Conservation (phyloP, 2,797 vertebrate species). For the Buphagus erythrorhynchus region DNA sequence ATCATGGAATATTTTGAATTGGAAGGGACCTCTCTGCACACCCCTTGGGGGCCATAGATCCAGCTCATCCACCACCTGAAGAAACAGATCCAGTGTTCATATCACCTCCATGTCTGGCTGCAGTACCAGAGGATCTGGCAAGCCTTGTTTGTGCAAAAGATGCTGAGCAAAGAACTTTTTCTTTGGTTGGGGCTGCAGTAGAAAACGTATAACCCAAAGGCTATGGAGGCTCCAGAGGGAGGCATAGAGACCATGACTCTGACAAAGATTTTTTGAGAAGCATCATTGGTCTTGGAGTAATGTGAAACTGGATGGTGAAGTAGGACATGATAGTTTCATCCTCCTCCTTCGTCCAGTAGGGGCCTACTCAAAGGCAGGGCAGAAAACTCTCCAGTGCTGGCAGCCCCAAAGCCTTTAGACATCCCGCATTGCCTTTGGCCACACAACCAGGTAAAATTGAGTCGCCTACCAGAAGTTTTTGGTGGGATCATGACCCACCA, state of each 20-base stretch:
- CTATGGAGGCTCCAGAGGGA: not conserved
- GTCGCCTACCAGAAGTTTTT: not conserved
- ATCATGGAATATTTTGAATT: not conserved
- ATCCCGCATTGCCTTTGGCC: not conserved
- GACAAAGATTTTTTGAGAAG: not conserved
- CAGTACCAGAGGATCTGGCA: not conserved
- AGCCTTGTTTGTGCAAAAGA: not conserved
- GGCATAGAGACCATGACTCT: not conserved
- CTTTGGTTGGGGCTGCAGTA: not conserved
- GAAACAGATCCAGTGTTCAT: not conserved
- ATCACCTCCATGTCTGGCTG: not conserved
- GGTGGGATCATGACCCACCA: not conserved
- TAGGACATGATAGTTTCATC: not conserved
- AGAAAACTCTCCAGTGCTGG: not conserved
- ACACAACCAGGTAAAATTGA: not conserved
- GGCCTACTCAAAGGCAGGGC: not conserved
- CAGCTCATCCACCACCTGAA: not conserved
- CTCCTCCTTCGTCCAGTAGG: not conserved
- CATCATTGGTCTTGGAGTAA: not conserved
- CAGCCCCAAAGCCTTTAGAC: not conserved
- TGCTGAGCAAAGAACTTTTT: not conserved
- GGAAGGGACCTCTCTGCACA: not conserved
- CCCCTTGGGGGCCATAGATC: accelerated
- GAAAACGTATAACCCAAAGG: not conserved
- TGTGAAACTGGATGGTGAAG: not conserved